Evolutionary conservation across 2,113 vertebrate species (phyloP).

Genomic region (Mionectes macconnelli): DNA sequence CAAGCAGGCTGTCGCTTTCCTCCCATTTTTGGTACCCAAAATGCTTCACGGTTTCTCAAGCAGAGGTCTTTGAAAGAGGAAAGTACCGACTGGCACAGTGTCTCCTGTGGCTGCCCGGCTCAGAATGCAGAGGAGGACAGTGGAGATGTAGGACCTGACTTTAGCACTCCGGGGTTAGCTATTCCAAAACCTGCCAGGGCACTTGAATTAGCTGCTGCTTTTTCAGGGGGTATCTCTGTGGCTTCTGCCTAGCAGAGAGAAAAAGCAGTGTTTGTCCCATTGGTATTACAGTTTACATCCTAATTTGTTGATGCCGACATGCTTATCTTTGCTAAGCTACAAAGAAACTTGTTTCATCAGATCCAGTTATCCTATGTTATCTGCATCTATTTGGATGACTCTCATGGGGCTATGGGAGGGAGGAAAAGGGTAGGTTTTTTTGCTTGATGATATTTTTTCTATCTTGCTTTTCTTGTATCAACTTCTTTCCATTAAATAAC

Average conservation of each 20-base stretch:
- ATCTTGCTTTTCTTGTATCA: not conserved
- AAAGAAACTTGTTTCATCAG: not conserved
- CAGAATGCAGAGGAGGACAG: not conserved
- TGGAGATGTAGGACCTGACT: not conserved
- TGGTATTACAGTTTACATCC: not conserved
- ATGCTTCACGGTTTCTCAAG: not conserved
- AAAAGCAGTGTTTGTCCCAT: rapidly evolving
- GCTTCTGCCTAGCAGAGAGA: not conserved
- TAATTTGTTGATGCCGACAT: not conserved
- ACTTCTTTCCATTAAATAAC: not conserved
- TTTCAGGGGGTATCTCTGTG: not conserved
- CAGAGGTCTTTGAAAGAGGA: not conserved
- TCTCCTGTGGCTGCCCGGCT: not conserved
- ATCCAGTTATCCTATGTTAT: not conserved
- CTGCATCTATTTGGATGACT: not conserved
- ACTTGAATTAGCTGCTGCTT: not conserved
- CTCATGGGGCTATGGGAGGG: not conserved
- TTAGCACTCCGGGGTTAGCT: not conserved
- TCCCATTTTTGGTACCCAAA: rapidly evolving
- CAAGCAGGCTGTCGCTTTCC: rapidly evolving
- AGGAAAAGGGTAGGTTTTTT: not conserved
- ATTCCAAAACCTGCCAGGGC: not conserved
- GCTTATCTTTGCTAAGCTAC: not conserved
- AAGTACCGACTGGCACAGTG: rapidly evolving
- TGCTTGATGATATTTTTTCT: not conserved